These are phyloP conservation scores for Idaea aversata DNA, from an alignment of 2,888 invertebrate species.

Conservation along the genomic window DNA sequence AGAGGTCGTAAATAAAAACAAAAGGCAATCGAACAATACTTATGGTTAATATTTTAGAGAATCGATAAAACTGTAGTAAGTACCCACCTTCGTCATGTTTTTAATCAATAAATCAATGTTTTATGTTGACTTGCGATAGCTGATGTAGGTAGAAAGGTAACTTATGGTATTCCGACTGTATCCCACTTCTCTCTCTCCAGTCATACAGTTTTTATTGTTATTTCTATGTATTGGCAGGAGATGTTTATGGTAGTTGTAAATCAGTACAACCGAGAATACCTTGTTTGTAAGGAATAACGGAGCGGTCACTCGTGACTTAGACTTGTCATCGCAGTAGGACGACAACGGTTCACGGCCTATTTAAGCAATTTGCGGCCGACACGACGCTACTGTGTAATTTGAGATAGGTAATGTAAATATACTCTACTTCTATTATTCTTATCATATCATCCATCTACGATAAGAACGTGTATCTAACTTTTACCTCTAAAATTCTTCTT, in stretches of 20 bases:
- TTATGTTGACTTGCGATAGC: not conserved
- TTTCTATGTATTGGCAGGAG: slow-evolving; percentile 20
- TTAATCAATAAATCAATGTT: not conserved
- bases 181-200: not conserved
- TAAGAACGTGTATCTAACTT: slow-evolving; percentile 31
- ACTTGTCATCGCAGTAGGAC: slow-evolving; percentile 41
- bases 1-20: not conserved
- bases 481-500: slow-evolving; percentile 34
- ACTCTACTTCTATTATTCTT: slow-evolving; percentile 42
- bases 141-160: not conserved
- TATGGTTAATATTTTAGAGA: not conserved
- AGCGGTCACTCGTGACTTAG: slow-evolving; percentile 30
- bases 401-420: slow-evolving; percentile 51
- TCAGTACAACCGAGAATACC: slow-evolving; percentile 28
- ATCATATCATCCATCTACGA: slow-evolving; percentile 44
- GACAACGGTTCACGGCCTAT: slow-evolving; percentile 46
- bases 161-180: not conserved
- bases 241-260: slow-evolving; percentile 44
- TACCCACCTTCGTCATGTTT: not conserved
- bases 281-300: slow-evolving; percentile 28
- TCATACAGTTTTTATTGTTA: slow-evolving; percentile 16
- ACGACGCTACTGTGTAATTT: slow-evolving; percentile 46
- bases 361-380: slow-evolving; percentile 52
- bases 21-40: not conserved
- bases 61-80: not conserved